Conservation (phyloP, 2,888 invertebrate species). For the Drosophila diplacantha region DNA sequence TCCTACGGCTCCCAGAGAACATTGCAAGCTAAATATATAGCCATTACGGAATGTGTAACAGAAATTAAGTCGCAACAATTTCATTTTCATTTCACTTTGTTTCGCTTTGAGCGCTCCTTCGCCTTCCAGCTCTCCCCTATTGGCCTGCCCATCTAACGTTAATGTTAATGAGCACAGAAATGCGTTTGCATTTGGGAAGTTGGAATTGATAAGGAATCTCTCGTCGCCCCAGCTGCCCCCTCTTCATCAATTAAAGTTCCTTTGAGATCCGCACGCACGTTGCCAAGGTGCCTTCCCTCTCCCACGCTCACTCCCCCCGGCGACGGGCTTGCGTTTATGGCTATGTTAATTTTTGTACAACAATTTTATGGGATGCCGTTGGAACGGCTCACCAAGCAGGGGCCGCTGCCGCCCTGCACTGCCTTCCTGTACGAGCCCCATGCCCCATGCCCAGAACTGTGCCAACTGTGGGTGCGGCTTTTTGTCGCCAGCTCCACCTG, state of each 20-base stretch:
- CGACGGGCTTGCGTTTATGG: slow-evolving; percentile 54
- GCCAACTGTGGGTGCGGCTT: slow-evolving; percentile 56
- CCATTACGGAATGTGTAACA: slow-evolving; percentile 43
- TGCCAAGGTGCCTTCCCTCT: slow-evolving; percentile 1
- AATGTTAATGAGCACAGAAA: slow-evolving; percentile 47
- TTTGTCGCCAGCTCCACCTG: slow-evolving; percentile 38
- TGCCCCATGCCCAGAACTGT: slow-evolving; percentile 49
- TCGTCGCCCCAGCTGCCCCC: slow-evolving; percentile 3
- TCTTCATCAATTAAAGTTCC: slow-evolving; percentile 26
- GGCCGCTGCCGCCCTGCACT: slow-evolving; percentile 1
- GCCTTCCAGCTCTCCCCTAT: slow-evolving; percentile 6
- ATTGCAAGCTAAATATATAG: slow-evolving; percentile 44
- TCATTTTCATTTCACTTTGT: slow-evolving; percentile 37
- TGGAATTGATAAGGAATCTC: slow-evolving; percentile 36
- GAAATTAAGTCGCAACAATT: slow-evolving; percentile 60
- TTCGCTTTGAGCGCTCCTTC: slow-evolving; percentile 23
- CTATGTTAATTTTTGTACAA: slow-evolving; percentile 61
- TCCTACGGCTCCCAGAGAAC: neutral
- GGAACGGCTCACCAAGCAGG: slow-evolving; percentile 19
- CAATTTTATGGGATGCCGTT: slow-evolving; percentile 61
- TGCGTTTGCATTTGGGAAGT: slow-evolving; percentile 39
- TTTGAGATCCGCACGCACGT: slow-evolving; percentile 22
- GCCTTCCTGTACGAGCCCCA: neutral
- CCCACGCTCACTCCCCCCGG: neutral
- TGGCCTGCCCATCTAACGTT: slow-evolving; percentile 36